Evolutionary conservation across 2,888 invertebrate genomes (phyloP).

Genomic region (Spodoptera exigua): DNA sequence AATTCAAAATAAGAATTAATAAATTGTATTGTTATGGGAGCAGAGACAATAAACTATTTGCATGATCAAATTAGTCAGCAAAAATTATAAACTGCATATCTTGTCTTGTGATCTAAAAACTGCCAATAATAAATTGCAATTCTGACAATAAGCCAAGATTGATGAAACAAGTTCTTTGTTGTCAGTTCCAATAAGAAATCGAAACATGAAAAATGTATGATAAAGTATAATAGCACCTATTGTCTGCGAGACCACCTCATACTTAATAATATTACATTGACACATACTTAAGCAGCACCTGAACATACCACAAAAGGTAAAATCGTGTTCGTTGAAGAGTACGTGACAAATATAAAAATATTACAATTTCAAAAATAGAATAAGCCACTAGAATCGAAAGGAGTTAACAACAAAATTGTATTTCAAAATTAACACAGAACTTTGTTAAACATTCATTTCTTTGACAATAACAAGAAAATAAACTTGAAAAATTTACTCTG

Average conservation of each 20-base stretch:
- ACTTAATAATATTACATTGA: constrained; percentile 2
- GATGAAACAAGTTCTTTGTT: constrained; percentile 27
- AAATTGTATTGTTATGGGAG: too few species aligned
- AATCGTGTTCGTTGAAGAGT: constrained; percentile 24
- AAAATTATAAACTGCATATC: constrained; percentile 30
- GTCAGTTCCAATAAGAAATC: constrained; percentile 7
- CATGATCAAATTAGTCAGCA: constrained; percentile 22
- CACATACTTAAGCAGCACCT: constrained; percentile 4
- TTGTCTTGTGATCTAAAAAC: constrained; percentile 24
- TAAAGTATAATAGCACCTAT: neutral
- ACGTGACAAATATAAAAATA: constrained; percentile 46
- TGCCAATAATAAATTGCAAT: constrained; percentile 41
- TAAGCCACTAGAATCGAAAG: constrained; percentile 25
- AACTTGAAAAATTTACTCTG: constrained; percentile 43
- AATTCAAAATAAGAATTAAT: too few species aligned
- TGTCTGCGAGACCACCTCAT: constrained; percentile 29
- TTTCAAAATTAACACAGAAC: constrained; percentile 44
- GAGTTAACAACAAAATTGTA: constrained; percentile 19
- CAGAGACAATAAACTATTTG: too few species aligned
- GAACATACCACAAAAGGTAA: constrained; percentile 21
- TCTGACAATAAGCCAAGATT: constrained; percentile 35
- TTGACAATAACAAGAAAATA: constrained; percentile 34
- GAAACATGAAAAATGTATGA: constrained; percentile 1
- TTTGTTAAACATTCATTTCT: constrained; percentile 32
- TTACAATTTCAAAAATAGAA: constrained; percentile 32